phyloP scores from a whole-genome alignment of 2,888 invertebrate genomes.

The Digitonthophagus gazella region DNA sequence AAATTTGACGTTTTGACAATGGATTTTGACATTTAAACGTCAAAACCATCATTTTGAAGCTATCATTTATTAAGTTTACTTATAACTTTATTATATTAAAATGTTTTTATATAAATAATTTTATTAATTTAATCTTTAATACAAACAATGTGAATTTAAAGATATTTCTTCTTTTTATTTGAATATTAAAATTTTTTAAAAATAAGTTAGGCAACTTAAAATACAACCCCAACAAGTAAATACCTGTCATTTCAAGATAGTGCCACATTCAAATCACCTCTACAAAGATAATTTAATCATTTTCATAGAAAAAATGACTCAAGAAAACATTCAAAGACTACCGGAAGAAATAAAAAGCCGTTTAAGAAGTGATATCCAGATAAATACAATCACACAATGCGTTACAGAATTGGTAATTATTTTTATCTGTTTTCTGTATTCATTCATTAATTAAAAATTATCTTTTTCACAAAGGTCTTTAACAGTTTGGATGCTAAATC shows the following conservation, averaged over 20 bases:
- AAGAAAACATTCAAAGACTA: conserved; percentile 23
- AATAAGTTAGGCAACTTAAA: neutral
- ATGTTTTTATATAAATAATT: no score
- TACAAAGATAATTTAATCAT: no score
- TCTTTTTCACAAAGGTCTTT: conserved; percentile 54
- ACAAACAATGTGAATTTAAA: no score
- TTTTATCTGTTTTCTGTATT: neutral
- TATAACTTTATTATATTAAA: no score
- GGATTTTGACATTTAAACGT: no score
- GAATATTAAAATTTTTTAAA: no score
- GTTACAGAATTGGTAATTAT: conserved; percentile 24
- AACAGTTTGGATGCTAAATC: conserved; percentile 72
- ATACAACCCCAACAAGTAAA: neutral
- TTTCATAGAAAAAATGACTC: neutral
- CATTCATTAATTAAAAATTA: neutral
- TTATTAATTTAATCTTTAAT: no score
- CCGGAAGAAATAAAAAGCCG: conserved; percentile 21
- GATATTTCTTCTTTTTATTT: no score
- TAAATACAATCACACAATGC: conserved; percentile 24
- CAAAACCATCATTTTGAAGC: no score
- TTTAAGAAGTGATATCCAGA: conserved; percentile 21
- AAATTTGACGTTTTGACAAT: no score
- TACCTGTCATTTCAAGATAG: neutral
- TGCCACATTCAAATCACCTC: neutral
- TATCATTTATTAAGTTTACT: no score